Percentiles rank a stretch among this genome's conserved stretches.
Evolutionary conservation across 2,888 invertebrate genomes (phyloP).

Genomic region (Sphaerophoria taeniata): DNA sequence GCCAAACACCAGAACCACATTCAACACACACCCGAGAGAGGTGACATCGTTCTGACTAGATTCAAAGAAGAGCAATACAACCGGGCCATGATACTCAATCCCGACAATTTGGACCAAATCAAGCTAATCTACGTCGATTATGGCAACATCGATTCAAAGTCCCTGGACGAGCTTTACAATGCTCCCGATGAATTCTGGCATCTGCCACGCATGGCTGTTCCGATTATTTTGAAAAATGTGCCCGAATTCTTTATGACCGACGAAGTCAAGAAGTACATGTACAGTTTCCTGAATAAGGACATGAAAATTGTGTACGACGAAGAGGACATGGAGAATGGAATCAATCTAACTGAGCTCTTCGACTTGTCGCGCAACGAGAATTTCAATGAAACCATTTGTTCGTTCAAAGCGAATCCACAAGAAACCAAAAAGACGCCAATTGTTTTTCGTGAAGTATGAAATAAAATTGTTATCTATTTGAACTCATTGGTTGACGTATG

Average conservation of each 20-base stretch:
- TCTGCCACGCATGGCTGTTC: constrained; percentile 77
- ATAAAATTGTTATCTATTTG: neutral
- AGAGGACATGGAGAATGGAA: constrained; percentile 75
- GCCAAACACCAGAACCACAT: constrained; percentile 75
- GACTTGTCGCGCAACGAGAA: constrained; percentile 77
- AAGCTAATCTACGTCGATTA: constrained; percentile 79
- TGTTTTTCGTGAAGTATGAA: constrained; percentile 77
- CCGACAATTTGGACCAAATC: constrained; percentile 76
- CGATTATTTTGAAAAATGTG: constrained; percentile 79
- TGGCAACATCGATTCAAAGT: constrained; percentile 79
- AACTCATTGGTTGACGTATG: neutral
- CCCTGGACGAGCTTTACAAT: constrained; percentile 77
- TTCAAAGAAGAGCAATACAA: constrained; percentile 76
- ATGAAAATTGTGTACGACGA: constrained; percentile 77
- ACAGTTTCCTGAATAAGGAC: constrained; percentile 75
- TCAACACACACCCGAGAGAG: constrained; percentile 76
- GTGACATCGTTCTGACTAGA: constrained; percentile 78
- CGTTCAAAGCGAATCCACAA: constrained; percentile 75
- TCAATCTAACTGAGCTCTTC: constrained; percentile 77
- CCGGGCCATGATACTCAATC: constrained; percentile 79
- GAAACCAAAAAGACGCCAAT: constrained; percentile 75
- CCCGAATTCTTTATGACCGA: constrained; percentile 77
- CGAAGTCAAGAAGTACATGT: constrained; percentile 77
- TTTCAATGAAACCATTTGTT: constrained; percentile 78
- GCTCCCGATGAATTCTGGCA: constrained; percentile 76